phyloP scores from a whole-genome alignment of 2,797 vertebrate species.

The Tympanoctomys barrerae region DNA sequence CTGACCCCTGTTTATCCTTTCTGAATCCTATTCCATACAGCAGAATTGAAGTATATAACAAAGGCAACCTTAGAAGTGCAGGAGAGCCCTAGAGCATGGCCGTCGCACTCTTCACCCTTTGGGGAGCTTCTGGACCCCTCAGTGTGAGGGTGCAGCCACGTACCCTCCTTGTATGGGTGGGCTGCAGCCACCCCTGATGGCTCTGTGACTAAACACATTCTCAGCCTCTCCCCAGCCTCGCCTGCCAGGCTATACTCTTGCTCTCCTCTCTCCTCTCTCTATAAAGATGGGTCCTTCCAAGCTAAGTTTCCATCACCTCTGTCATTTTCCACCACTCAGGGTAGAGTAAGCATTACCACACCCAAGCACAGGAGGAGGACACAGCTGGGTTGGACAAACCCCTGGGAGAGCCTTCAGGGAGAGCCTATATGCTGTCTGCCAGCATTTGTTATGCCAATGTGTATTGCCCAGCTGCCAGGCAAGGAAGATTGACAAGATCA shows the following conservation, averaged over 20 bases:
- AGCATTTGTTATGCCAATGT: conserved; percentile 60
- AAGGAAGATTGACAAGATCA: neutral
- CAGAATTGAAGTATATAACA: conserved; percentile 4
- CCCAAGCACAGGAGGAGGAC: too few species aligned
- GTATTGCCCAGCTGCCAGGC: conserved; percentile 68
- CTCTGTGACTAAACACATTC: neutral
- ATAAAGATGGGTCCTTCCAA: neutral
- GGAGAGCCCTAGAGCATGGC: neutral
- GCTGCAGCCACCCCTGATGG: neutral
- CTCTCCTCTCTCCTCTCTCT: neutral
- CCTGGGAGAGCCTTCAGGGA: too few species aligned
- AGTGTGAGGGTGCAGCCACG: neutral
- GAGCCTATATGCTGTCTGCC: too few species aligned
- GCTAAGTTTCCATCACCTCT: neutral
- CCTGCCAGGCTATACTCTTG: neutral
- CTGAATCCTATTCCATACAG: neutral
- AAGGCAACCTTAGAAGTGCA: neutral
- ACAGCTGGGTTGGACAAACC: too few species aligned
- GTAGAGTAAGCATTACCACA: neutral
- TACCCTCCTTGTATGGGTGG: neutral
- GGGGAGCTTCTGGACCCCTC: neutral
- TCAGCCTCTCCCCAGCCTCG: neutral
- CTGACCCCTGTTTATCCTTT: neutral
- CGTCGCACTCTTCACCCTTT: neutral
- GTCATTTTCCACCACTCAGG: neutral